Evolutionary conservation across 2,888 invertebrate species (phyloP).

Genomic region (Melangyna quadrimaculata): DNA sequence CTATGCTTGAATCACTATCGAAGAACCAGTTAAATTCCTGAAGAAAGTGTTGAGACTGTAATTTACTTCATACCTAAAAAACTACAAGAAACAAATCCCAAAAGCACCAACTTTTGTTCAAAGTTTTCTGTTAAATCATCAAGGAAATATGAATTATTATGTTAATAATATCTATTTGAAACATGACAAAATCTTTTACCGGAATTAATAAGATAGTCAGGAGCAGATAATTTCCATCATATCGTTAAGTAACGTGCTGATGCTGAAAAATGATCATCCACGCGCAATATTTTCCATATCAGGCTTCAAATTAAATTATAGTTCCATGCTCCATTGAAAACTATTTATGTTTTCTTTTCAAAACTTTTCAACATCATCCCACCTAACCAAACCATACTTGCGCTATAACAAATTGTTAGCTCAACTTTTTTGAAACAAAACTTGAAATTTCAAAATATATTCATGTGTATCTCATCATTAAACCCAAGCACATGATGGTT

Average conservation of each 20-base stretch:
- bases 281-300: background rate
- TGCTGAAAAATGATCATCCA: background rate
- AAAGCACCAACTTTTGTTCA: no score
- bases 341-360: background rate
- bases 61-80: no score
- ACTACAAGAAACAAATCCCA: no score
- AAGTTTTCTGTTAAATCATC: no score
- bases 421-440: background rate
- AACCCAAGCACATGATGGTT: background rate
- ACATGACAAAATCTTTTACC: no score
- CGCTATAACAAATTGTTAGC: background rate
- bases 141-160: no score
- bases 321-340: background rate
- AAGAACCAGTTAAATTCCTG: no score
- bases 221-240: background rate
- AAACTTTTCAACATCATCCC: background rate
- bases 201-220: no score
- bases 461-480: background rate
- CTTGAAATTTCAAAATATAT: background rate
- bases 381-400: background rate
- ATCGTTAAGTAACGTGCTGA: no score
- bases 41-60: no score
- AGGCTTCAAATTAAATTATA: background rate
- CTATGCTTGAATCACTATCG: no score
- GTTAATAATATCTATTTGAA: no score